phyloP scores from a whole-genome alignment of 2,797 vertebrate genomes.

The Loriculus beryllinus region DNA sequence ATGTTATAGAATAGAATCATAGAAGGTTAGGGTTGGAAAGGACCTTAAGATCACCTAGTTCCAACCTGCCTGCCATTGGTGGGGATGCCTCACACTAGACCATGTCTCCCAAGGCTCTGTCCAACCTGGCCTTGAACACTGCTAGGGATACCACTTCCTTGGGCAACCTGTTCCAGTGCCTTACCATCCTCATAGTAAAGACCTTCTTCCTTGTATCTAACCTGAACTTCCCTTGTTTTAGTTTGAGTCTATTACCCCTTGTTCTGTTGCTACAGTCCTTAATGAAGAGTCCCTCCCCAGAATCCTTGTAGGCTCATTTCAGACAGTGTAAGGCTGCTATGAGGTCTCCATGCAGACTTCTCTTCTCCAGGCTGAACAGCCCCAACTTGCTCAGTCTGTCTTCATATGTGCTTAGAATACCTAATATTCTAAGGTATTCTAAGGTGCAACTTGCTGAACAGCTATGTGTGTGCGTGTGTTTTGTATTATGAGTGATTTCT shows the following conservation, averaged over 20 bases:
- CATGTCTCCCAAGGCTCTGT: not conserved
- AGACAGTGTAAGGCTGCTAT: not conserved
- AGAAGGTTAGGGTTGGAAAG: not conserved
- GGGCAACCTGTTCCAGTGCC: not conserved
- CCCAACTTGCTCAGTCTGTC: not conserved
- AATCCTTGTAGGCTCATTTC: not conserved
- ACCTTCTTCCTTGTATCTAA: not conserved
- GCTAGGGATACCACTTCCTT: not conserved
- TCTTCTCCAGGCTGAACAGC: not conserved
- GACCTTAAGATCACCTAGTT: not conserved
- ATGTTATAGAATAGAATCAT: not conserved
- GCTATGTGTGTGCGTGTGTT: too few species aligned
- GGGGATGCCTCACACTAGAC: not conserved
- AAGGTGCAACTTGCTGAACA: not conserved
- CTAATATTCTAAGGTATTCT: not conserved
- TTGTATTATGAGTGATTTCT: not conserved
- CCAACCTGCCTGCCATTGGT: not conserved
- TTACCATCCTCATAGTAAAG: not conserved
- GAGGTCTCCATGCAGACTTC: not conserved
- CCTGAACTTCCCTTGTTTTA: not conserved
- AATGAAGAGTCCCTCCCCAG: not conserved
- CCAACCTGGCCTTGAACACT: not conserved
- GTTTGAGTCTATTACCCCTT: not conserved
- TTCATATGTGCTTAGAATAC: not conserved
- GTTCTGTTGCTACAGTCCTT: not conserved